Conservation (phyloP, 2,797 vertebrate species). For the Channallabes apus region DNA sequence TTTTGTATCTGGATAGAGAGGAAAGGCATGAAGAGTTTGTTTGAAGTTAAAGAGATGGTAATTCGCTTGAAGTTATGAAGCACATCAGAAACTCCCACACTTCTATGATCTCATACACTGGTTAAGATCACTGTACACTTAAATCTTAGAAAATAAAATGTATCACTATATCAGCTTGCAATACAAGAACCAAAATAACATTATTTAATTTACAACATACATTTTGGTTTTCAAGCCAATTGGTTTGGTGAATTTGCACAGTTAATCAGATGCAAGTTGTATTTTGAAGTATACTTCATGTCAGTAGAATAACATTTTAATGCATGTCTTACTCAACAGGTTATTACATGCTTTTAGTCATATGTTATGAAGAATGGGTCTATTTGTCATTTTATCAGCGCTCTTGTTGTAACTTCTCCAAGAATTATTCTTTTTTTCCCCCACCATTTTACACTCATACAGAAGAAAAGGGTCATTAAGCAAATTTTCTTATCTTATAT, state of each 20-base stretch:
- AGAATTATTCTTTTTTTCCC: too few species aligned
- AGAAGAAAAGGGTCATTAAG: background rate
- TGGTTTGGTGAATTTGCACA: background rate
- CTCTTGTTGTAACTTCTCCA: too few species aligned
- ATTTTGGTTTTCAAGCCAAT: background rate
- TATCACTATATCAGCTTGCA: background rate
- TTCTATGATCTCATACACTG: constrained; percentile 33
- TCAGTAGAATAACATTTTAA: background rate
- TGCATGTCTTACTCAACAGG: background rate
- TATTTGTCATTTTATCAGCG: too few species aligned
- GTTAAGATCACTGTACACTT: constrained; percentile 16
- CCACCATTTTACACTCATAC: background rate
- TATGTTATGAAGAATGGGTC: too few species aligned
- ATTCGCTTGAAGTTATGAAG: constrained; percentile 65
- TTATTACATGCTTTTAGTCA: too few species aligned
- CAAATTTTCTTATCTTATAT: background rate
- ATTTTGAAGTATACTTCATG: background rate
- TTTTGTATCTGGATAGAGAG: constrained; percentile 45
- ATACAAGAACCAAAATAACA: background rate
- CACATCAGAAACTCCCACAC: constrained; percentile 58
- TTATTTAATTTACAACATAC: background rate
- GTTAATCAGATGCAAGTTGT: background rate
- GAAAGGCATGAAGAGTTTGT: constrained; percentile 55
- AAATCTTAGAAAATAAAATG: background rate
- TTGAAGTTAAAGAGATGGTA: constrained; percentile 74